Conservation (phyloP, 2,888 invertebrate genomes). For the Meiosimyza decipiens region DNA sequence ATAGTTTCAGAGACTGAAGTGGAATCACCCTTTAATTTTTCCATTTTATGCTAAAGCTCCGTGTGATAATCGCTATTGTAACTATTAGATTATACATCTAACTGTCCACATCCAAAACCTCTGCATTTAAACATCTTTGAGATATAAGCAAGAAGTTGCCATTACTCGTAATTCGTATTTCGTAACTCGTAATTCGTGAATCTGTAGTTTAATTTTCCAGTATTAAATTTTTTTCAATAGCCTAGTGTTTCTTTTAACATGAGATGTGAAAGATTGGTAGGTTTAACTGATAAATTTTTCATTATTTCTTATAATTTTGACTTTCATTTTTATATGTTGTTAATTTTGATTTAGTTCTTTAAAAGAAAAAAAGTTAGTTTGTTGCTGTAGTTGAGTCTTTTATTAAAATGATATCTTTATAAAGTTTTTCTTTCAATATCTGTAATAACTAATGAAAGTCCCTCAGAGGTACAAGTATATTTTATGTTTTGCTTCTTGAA, state of each 20-base stretch:
- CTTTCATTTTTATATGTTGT: neutral
- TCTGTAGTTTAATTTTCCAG: constrained; percentile 23
- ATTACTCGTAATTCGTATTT: neutral
- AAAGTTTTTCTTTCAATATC: neutral
- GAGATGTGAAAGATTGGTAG: constrained; percentile 8
- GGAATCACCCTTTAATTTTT: constrained; percentile 2
- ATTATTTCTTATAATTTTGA: neutral
- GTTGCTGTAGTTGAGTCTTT: constrained; percentile 10
- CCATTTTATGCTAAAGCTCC: neutral
- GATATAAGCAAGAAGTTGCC: neutral
- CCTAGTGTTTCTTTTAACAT: constrained; percentile 18
- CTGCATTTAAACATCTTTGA: constrained; percentile 28
- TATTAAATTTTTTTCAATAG: constrained; percentile 20
- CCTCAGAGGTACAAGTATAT: constrained; percentile 2
- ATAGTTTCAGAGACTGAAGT: too few relatives aligned
- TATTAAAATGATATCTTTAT: neutral
- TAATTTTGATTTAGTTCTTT: too few relatives aligned
- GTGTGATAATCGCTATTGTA: constrained; percentile 2
- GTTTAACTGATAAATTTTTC: neutral
- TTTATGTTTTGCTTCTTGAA: constrained; percentile 4
- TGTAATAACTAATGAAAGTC: neutral
- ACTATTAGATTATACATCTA: constrained; percentile 16
- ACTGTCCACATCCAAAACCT: constrained; percentile 23
- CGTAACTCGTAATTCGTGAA: neutral
- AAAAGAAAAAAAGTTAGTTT: neutral